These are phyloP conservation scores for Etheostoma perlongum DNA, from an alignment of 2,797 vertebrate species.

Conservation along the genomic window DNA sequence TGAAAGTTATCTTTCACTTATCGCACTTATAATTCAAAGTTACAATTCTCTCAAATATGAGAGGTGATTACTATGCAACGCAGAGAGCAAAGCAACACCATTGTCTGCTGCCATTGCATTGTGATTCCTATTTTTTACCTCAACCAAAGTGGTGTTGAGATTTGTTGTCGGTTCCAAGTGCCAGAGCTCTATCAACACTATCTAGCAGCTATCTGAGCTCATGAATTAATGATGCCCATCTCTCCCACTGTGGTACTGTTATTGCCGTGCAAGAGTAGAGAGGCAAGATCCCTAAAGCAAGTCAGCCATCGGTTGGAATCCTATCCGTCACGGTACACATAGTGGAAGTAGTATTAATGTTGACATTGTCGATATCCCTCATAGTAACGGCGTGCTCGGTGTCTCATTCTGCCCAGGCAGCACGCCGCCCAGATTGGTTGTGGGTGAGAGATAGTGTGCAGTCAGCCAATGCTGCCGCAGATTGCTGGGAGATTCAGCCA, in stretches of 20 bases:
- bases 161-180: constrained; percentile 19
- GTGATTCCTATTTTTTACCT: neutral
- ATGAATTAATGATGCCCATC: constrained; percentile 71
- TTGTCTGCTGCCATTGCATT: neutral
- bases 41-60: constrained; percentile 22
- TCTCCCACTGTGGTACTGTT: constrained; percentile 49
- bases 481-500: constrained; percentile 59
- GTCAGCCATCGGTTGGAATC: constrained; percentile 19
- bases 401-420: constrained; percentile 61
- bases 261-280: constrained; percentile 37
- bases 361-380: constrained; percentile 37
- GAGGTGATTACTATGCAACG: neutral
- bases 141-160: constrained; percentile 1
- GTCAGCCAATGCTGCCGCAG: constrained; percentile 68
- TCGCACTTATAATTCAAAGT: constrained; percentile 21
- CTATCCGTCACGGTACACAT: constrained; percentile 30
- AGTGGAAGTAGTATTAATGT: constrained; percentile 33
- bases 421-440: constrained; percentile 56
- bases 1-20: constrained; percentile 15
- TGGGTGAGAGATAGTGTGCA: constrained; percentile 50
- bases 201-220: constrained; percentile 42
- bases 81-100: constrained; percentile 3
- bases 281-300: constrained; percentile 6
- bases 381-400: constrained; percentile 50
- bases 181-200: constrained; percentile 32